A percentile compares a stretch with the other conserved stretches of the same genome.
Conservation (phyloP, 2,888 invertebrate species). For the Diaperis boleti region DNA sequence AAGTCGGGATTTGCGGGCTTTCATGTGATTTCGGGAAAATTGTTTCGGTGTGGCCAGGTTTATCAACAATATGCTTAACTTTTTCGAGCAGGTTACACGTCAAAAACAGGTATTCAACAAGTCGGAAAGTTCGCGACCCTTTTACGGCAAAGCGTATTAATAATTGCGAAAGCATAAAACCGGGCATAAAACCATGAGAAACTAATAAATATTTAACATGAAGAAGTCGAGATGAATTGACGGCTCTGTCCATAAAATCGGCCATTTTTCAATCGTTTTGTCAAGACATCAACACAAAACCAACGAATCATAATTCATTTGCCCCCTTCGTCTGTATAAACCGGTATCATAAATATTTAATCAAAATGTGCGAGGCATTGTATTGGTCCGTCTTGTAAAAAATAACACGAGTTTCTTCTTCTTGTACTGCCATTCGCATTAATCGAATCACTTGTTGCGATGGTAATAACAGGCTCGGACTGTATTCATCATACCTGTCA, state of each 20-base stretch:
- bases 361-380: conserved; percentile 48
- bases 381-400: conserved; percentile 34
- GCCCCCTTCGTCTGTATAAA: conserved; percentile 48
- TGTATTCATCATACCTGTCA: conserved; percentile 16
- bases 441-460: conserved; percentile 29
- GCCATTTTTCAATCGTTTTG: conserved; percentile 58
- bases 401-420: conserved; percentile 30
- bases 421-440: conserved; percentile 23
- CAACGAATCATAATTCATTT: conserved; percentile 57
- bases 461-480: conserved; percentile 2
- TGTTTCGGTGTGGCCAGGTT: neutral
- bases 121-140: conserved; percentile 23
- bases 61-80: too few species aligned
- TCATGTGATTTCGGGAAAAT: neutral
- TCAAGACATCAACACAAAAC: conserved; percentile 56
- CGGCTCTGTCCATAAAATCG: conserved; percentile 51
- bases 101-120: conserved; percentile 4
- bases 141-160: conserved; percentile 26
- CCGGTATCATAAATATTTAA: conserved; percentile 58
- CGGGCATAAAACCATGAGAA: conserved; percentile 30
- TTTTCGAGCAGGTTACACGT: too few species aligned
- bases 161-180: conserved; percentile 30
- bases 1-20: conserved; percentile 18
- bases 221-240: conserved; percentile 42
- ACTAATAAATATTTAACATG: conserved; percentile 43